phyloP scores from a whole-genome alignment of 2,113 vertebrate genomes.

The Pangasianodon gigas region DNA sequence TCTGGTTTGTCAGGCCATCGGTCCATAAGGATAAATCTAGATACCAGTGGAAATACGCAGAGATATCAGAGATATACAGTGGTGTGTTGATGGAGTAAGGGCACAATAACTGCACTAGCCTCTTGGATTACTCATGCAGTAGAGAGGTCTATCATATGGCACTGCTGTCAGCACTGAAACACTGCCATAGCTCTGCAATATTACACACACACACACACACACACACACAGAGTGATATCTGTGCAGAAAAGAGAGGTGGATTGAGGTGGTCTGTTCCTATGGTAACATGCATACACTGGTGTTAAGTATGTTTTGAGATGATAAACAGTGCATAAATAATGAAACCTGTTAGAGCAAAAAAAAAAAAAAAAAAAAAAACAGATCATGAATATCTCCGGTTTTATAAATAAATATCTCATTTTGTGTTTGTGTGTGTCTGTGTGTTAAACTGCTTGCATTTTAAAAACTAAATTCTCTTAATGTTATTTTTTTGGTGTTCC shows the following conservation, averaged over 20 bases:
- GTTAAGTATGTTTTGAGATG: constrained; percentile 23
- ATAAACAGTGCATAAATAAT: constrained; percentile 37
- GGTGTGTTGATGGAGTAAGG: background rate
- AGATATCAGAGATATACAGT: background rate
- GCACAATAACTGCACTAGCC: background rate
- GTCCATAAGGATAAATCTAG: background rate
- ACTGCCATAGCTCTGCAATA: background rate
- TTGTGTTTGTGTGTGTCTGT: background rate
- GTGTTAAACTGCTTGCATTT: background rate
- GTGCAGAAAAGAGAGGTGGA: background rate
- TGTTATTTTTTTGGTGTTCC: no score
- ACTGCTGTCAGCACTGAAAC: constrained; percentile 8
- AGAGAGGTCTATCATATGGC: background rate
- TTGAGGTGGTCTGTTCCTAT: constrained; percentile 30
- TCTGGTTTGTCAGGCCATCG: background rate
- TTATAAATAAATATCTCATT: background rate
- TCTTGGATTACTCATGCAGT: background rate
- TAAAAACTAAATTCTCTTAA: background rate
- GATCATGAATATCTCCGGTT: background rate
- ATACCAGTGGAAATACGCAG: background rate
- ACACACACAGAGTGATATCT: background rate
- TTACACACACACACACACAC: constrained; percentile 22
- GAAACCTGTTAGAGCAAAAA: background rate
- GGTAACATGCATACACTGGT: constrained; percentile 9
- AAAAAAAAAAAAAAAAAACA: background rate